Conservation (phyloP, 2,113 vertebrate genomes). For the Mola mola region DNA sequence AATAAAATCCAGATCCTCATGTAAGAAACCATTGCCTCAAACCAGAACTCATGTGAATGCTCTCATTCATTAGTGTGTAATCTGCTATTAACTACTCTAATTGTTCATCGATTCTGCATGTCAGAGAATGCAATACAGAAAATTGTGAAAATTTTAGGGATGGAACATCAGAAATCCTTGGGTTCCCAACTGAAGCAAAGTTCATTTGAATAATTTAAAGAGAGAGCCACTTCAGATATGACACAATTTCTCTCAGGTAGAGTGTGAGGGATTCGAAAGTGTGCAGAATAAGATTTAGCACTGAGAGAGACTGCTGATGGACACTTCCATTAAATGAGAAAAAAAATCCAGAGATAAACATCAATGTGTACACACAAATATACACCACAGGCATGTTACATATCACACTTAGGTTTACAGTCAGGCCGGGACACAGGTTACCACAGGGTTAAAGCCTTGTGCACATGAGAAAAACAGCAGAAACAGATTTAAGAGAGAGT, state of each 20-base stretch:
- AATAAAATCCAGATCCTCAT: neutral
- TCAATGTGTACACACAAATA: conserved; percentile 33
- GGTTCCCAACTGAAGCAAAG: no score
- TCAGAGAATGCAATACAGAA: neutral
- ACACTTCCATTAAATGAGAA: conserved; percentile 31
- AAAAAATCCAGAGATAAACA: conserved; percentile 35
- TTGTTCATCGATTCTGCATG: neutral
- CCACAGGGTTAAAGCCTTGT: conserved; percentile 77
- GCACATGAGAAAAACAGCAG: conserved; percentile 81
- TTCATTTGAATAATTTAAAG: no score
- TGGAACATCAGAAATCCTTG: neutral
- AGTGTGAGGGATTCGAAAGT: neutral
- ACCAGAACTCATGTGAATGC: neutral
- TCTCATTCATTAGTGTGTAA: neutral
- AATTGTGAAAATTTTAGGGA: neutral
- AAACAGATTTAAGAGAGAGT: conserved; percentile 80
- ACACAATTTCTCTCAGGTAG: conserved; percentile 11
- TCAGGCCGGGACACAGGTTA: conserved; percentile 79
- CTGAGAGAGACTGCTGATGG: conserved; percentile 11
- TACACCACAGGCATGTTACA: conserved; percentile 53
- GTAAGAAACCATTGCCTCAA: neutral
- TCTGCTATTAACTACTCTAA: neutral
- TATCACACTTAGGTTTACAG: conserved; percentile 60
- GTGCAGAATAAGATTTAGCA: neutral
- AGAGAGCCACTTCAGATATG: neutral